Percentiles rank a stretch among this genome's conserved stretches.
phyloP scores from a whole-genome alignment of 2,888 invertebrate genomes.

The Erebia epiphron region DNA sequence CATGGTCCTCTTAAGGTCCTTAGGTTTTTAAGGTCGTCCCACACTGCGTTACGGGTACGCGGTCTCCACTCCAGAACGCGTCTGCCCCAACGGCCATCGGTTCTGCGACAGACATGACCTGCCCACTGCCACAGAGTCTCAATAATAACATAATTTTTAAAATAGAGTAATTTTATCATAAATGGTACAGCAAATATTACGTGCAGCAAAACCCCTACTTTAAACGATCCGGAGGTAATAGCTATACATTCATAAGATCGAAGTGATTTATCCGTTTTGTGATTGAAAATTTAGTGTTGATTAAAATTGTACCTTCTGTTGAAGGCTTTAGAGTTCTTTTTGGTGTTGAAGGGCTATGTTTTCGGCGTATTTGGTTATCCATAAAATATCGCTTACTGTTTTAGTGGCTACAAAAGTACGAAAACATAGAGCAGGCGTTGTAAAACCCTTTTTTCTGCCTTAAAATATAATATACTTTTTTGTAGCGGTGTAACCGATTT shows the following conservation, averaged over 20 bases:
- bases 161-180: not conserved
- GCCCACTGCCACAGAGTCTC: too few species aligned
- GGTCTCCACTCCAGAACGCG: too few species aligned
- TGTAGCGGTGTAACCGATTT: too few species aligned
- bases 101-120: too few species aligned
- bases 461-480: too few species aligned
- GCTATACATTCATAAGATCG: slow-evolving; percentile 31
- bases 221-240: not conserved
- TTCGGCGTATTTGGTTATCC: slow-evolving; percentile 19
- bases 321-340: not conserved
- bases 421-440: slow-evolving; percentile 24
- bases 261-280: slow-evolving; percentile 36
- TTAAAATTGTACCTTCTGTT: not conserved
- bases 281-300: slow-evolving; percentile 28
- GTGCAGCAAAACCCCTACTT: not conserved
- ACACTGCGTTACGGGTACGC: too few species aligned
- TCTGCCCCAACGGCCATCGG: too few species aligned
- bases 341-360: not conserved
- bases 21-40: too few species aligned
- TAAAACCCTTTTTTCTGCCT: not conserved
- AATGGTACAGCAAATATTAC: not conserved
- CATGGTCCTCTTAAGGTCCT: too few species aligned
- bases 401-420: slow-evolving; percentile 5
- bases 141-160: not conserved
- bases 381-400: slow-evolving; percentile 28